These are phyloP conservation scores for Lasioglossum albipes DNA, from an alignment of 1,140 invertebrate genomes.

Conservation along the genomic window DNA sequence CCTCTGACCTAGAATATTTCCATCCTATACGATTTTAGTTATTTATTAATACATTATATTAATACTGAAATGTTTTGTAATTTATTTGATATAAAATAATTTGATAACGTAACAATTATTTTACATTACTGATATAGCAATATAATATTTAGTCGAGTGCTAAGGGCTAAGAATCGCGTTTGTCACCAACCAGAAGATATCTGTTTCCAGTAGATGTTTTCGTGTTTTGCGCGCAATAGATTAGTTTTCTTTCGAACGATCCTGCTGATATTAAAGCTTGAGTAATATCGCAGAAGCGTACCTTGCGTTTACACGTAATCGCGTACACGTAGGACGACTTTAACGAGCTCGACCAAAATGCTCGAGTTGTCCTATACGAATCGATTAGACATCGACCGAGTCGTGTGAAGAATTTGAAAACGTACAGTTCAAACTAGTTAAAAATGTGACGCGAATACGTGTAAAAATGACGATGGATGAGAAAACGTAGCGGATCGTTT, in stretches of 20 bases:
- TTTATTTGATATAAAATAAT: no score
- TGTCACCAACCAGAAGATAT: no score
- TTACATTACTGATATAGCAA: no score
- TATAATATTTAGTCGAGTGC: no score
- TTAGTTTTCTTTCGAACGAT: neutral
- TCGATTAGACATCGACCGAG: no score
- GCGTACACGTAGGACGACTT: neutral
- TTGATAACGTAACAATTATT: no score
- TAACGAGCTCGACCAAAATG: neutral
- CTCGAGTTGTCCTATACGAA: neutral
- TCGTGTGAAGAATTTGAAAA: neutral
- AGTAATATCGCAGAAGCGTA: constrained; percentile 7
- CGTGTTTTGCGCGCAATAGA: neutral
- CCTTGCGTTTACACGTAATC: neutral
- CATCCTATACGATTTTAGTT: no score
- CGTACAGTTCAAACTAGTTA: neutral
- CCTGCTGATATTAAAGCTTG: neutral
- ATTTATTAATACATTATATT: no score
- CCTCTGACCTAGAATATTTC: no score
- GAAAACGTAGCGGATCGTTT: neutral
- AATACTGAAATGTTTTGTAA: no score
- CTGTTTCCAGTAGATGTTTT: neutral
- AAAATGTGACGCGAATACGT: neutral
- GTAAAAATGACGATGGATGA: neutral
- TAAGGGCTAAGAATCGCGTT: no score